A percentile compares a stretch with the other conserved stretches of the same genome.
phyloP scores from a whole-genome alignment of 1,140 invertebrate species.

The Rhyacophila brunnea region DNA sequence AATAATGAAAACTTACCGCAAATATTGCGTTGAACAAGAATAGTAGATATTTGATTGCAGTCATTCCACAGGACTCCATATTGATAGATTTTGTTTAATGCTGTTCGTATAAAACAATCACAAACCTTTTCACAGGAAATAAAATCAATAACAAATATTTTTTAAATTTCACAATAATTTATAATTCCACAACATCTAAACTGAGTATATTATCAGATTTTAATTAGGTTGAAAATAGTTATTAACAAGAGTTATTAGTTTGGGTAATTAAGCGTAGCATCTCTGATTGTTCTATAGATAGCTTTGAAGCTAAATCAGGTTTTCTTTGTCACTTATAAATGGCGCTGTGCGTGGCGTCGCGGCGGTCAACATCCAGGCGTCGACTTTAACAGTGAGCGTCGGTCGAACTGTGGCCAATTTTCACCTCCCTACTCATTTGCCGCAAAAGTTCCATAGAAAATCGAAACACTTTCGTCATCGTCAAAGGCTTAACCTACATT shows the following conservation, averaged over 20 bases:
- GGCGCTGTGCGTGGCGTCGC: not conserved
- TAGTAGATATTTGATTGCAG: conserved; percentile 66
- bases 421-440: too few relatives aligned
- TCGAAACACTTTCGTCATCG: conserved; percentile 3
- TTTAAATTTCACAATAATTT: too few relatives aligned
- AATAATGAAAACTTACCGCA: conserved; percentile 66
- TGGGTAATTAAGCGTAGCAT: too few relatives aligned
- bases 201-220: not conserved
- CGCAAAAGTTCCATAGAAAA: not conserved
- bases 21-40: conserved; percentile 70
- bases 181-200: not conserved
- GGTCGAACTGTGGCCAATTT: conserved; percentile 7
- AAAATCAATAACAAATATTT: not conserved
- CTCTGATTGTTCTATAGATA: too few relatives aligned
- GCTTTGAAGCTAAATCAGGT: too few relatives aligned
- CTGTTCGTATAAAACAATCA: not conserved
- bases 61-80: conserved; percentile 65
- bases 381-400: conserved; percentile 12
- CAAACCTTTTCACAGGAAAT: not conserved
- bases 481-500: conserved; percentile 10
- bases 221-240: too few relatives aligned
- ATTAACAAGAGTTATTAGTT: too few relatives aligned
- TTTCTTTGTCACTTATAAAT: too few relatives aligned
- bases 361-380: not conserved
- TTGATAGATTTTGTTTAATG: conserved; percentile 32